Evolutionary conservation across 2,797 vertebrate genomes (phyloP).

Genomic region (Phylloscopus collybita): DNA sequence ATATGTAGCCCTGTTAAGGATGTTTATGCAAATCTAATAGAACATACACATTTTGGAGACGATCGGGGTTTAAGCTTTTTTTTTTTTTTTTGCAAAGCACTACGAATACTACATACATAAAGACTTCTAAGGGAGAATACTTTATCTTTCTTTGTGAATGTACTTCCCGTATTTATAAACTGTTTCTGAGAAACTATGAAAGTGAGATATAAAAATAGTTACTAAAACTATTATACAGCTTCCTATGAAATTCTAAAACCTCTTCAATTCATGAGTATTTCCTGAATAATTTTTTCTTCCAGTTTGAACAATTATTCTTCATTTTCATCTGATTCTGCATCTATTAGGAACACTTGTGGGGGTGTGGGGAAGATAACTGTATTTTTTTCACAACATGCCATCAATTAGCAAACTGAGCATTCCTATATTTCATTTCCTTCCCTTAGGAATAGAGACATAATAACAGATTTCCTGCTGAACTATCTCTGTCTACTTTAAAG

Average conservation of each 20-base stretch:
- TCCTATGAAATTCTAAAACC: slow-evolving; percentile 49
- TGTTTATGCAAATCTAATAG: not conserved
- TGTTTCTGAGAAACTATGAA: slow-evolving; percentile 42
- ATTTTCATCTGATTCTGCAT: slow-evolving; percentile 10
- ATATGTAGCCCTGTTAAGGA: not conserved
- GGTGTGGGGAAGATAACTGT: not conserved
- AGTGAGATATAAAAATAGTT: slow-evolving; percentile 26
- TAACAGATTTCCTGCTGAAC: slow-evolving; percentile 61
- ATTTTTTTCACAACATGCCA: slow-evolving; percentile 28
- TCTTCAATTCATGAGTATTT: slow-evolving; percentile 44
- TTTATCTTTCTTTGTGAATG: slow-evolving; percentile 11
- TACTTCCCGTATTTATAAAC: slow-evolving; percentile 42
- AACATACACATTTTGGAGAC: not conserved
- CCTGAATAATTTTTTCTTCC: slow-evolving; percentile 32
- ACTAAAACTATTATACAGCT: slow-evolving; percentile 41
- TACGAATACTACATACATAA: not conserved
- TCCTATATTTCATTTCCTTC: slow-evolving; percentile 30
- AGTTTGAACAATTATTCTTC: slow-evolving; percentile 32
- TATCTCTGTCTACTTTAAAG: slow-evolving; percentile 59
- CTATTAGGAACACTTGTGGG: not conserved
- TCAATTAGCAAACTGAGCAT: slow-evolving; percentile 33
- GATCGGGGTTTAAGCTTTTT: not conserved
- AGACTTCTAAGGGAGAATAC: slow-evolving; percentile 42
- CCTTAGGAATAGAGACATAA: slow-evolving; percentile 54
- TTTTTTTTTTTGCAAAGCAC: slow-evolving; percentile 19